These are phyloP conservation scores for Myopa testacea DNA, from an alignment of 2,888 invertebrate species.

Conservation along the genomic window DNA sequence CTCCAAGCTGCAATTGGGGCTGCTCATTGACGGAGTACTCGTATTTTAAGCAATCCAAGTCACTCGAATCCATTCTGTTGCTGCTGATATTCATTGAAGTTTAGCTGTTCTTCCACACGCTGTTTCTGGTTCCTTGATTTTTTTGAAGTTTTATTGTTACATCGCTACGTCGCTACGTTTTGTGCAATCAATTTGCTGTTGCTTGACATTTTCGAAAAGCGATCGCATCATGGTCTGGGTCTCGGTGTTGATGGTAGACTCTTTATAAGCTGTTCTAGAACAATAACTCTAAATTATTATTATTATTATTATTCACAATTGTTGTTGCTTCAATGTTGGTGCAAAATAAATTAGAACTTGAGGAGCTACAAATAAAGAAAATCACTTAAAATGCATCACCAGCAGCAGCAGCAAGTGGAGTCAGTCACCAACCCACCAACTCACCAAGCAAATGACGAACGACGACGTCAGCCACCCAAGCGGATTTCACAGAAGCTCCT, in stretches of 20 bases:
- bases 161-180: neutral
- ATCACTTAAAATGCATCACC: constrained; percentile 15
- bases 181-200: constrained; percentile 26
- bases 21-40: constrained; percentile 32
- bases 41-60: constrained; percentile 21
- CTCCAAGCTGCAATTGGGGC: neutral
- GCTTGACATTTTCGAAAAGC: neutral
- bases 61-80: constrained; percentile 19
- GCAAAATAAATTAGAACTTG: constrained; percentile 5
- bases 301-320: neutral
- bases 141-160: neutral
- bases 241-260: neutral
- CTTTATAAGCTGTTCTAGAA: neutral
- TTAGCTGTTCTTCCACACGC: neutral
- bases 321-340: neutral
- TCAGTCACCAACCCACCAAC: neutral
- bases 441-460: neutral
- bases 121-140: neutral
- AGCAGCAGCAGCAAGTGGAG: neutral
- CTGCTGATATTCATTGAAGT: constrained; percentile 16
- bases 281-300: neutral
- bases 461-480: constrained; percentile 18
- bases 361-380: neutral
- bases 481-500: constrained; percentile 9
- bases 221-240: constrained; percentile 7